Evolutionary conservation across 2,797 vertebrate species (phyloP).

Genomic region (Heterohyrax brucei): DNA sequence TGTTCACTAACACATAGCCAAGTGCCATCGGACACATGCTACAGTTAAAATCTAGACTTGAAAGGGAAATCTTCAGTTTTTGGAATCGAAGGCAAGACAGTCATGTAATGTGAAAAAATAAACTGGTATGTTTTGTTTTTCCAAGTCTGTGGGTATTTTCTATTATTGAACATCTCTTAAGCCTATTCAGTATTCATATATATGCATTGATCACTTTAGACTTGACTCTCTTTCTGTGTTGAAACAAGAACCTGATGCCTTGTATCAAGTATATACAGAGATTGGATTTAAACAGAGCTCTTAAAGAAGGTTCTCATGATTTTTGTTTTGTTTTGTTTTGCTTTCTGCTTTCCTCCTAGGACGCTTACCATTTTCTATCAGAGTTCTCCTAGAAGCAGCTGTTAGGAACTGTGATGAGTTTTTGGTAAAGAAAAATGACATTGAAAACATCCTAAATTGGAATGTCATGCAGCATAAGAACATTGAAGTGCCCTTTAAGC

Average conservation of each 20-base stretch:
- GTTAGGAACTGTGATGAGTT: slow-evolving; percentile 98
- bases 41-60: slow-evolving; percentile 10
- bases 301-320: neutral
- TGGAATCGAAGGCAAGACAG: slow-evolving; percentile 24
- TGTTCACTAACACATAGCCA: neutral
- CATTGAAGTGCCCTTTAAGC: slow-evolving; percentile 98
- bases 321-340: slow-evolving; percentile 53
- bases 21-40: neutral
- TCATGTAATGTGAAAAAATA: slow-evolving; percentile 45
- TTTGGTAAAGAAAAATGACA: slow-evolving; percentile 95
- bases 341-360: slow-evolving; percentile 88
- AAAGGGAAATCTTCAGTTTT: neutral
- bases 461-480: slow-evolving; percentile 93
- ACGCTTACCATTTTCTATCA: slow-evolving; percentile 96
- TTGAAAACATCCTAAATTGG: slow-evolving; percentile 98
- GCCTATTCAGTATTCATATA: neutral
- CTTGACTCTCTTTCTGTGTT: neutral
- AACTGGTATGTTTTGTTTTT: slow-evolving; percentile 52
- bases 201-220: slow-evolving; percentile 14
- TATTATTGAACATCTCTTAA: slow-evolving; percentile 28
- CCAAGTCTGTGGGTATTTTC: slow-evolving; percentile 8
- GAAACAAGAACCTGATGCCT: slow-evolving; percentile 12
- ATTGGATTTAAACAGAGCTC: slow-evolving; percentile 3
- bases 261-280: neutral
- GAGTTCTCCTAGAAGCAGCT: slow-evolving; percentile 97